Evolutionary conservation across 2,888 invertebrate species (phyloP).

Genomic region (Shargacucullia verbasci): DNA sequence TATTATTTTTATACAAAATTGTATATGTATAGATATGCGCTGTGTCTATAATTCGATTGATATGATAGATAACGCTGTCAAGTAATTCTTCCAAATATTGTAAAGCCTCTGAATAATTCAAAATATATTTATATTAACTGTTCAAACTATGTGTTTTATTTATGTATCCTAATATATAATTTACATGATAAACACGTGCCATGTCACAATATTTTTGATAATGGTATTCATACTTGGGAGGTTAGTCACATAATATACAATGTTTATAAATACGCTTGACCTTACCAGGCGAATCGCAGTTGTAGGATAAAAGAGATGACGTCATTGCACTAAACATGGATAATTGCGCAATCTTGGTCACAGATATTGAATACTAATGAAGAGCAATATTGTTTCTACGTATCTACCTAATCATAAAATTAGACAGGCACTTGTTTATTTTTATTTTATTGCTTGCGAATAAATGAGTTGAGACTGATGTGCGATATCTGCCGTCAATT

Average conservation of each 20-base stretch:
- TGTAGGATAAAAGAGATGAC: conserved; percentile 10
- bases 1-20: conserved; percentile 68
- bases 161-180: conserved; percentile 36
- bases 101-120: conserved; percentile 89
- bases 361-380: conserved; percentile 9
- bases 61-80: conserved; percentile 70
- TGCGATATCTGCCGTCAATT: no score
- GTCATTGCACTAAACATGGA: conserved; percentile 9
- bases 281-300: conserved; percentile 5
- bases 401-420: no score
- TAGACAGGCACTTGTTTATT: no score
- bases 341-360: conserved; percentile 34
- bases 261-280: conserved; percentile 20
- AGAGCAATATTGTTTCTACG: conserved; percentile 8
- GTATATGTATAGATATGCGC: conserved; percentile 65
- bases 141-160: conserved; percentile 85
- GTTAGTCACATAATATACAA: neutral
- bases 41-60: conserved; percentile 69
- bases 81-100: conserved; percentile 88
- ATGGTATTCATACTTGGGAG: neutral
- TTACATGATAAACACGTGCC: neutral
- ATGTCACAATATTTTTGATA: neutral
- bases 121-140: conserved; percentile 90
- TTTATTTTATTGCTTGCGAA: no score
- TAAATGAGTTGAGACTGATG: no score